phyloP scores from a whole-genome alignment of 2,113 vertebrate species.

The Archilochus colubris region DNA sequence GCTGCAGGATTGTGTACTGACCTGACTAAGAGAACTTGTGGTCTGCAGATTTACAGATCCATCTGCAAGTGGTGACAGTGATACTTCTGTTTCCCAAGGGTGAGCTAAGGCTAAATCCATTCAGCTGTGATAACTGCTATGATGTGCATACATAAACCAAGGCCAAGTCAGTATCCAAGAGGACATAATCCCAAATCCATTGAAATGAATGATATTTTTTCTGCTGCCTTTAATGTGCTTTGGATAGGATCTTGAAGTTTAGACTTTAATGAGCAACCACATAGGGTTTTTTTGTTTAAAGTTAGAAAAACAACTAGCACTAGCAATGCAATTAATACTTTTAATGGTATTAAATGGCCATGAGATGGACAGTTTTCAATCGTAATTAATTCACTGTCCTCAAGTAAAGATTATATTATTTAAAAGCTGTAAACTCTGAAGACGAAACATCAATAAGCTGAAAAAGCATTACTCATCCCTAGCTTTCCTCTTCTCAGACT shows the following conservation, averaged over 20 bases:
- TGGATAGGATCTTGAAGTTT: background rate
- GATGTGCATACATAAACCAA: background rate
- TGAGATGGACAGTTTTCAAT: constrained; percentile 6
- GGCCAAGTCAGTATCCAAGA: background rate
- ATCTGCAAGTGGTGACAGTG: constrained; percentile 4
- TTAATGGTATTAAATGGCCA: background rate
- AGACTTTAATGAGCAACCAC: background rate
- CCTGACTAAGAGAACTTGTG: constrained; percentile 15
- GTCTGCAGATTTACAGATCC: constrained; percentile 25
- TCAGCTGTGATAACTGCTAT: background rate
- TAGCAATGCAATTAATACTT: background rate
- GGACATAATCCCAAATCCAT: background rate
- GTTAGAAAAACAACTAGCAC: background rate
- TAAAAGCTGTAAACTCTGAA: background rate
- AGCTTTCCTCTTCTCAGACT: background rate
- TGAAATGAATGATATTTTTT: background rate
- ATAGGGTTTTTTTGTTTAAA: background rate
- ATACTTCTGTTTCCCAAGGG: constrained; percentile 27
- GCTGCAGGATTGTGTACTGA: background rate
- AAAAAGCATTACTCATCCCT: background rate
- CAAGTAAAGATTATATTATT: background rate
- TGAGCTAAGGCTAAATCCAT: background rate
- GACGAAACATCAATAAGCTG: background rate
- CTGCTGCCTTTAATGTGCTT: background rate
- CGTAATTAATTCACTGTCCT: background rate